A percentile compares a stretch with the other conserved stretches of the same genome.
phyloP scores from a whole-genome alignment of 2,797 vertebrate genomes.

The Molothrus ater region DNA sequence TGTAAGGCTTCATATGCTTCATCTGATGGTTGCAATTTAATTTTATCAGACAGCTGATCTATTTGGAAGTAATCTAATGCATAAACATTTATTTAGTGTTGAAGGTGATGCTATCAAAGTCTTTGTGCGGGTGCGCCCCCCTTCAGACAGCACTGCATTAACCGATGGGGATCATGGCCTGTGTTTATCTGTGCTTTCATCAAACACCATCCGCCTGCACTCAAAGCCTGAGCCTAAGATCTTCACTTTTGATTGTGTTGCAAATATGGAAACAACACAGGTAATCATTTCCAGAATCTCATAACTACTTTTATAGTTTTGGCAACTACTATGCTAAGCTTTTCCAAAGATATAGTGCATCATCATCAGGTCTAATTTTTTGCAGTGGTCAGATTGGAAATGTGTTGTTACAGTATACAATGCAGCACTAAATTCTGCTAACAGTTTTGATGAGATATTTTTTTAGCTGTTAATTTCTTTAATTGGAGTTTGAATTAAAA shows the following conservation, averaged over 20 bases:
- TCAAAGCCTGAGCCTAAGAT: slow-evolving; percentile 92
- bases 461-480: neutral
- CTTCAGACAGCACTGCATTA: slow-evolving; percentile 75
- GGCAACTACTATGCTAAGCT: neutral
- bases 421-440: neutral
- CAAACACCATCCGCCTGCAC: slow-evolving; percentile 86
- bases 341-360: neutral
- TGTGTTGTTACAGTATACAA: neutral
- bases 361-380: neutral
- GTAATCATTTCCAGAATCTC: slow-evolving; percentile 67
- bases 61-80: neutral
- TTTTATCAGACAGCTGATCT: neutral
- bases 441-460: neutral
- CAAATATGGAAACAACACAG: slow-evolving; percentile 90
- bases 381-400: neutral
- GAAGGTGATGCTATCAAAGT: slow-evolving; percentile 94
- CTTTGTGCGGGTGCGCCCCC: slow-evolving; percentile 90
- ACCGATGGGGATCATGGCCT: slow-evolving; percentile 83
- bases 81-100: slow-evolving; percentile 58
- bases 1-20: neutral
- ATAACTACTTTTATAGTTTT: neutral
- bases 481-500: neutral
- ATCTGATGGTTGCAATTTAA: neutral
- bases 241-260: slow-evolving; percentile 94
- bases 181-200: slow-evolving; percentile 87